These are phyloP conservation scores for Oppia nitens DNA, from an alignment of 1,140 invertebrate species.

Conservation along the genomic window DNA sequence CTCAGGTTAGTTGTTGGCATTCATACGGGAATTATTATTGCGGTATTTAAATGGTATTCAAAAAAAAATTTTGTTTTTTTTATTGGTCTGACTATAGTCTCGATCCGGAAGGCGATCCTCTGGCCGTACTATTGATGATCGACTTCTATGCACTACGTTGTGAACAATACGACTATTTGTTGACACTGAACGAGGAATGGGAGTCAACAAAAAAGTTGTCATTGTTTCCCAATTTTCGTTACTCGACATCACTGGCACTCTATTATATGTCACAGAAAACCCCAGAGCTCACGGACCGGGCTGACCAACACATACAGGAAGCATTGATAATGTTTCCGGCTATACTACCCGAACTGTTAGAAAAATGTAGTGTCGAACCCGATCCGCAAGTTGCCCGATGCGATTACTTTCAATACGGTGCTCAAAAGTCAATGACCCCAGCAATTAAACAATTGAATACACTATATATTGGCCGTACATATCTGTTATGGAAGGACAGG, in stretches of 20 bases:
- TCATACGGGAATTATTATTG: slow-evolving; percentile 22
- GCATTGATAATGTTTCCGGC: slow-evolving; percentile 69
- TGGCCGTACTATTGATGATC: slow-evolving; percentile 58
- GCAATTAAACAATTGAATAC: slow-evolving; percentile 39
- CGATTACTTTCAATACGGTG: slow-evolving; percentile 7
- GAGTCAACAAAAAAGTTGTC: slow-evolving; percentile 47
- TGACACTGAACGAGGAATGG: slow-evolving; percentile 46
- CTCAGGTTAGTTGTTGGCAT: slow-evolving; percentile 25
- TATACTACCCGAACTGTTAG: slow-evolving; percentile 48
- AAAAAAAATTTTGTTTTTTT: slow-evolving; percentile 15
- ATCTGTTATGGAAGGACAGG: slow-evolving; percentile 58
- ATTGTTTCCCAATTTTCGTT: slow-evolving; percentile 73
- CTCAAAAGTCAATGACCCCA: slow-evolving; percentile 36
- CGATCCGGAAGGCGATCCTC: slow-evolving; percentile 65
- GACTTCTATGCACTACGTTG: slow-evolving; percentile 71
- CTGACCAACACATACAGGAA: slow-evolving; percentile 48
- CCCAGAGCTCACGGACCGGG: slow-evolving; percentile 26
- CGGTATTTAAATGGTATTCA: slow-evolving; percentile 4
- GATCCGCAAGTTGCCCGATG: slow-evolving; percentile 39
- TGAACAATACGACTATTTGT: slow-evolving; percentile 62
- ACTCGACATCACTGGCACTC: slow-evolving; percentile 59
- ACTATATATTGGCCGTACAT: slow-evolving; percentile 52
- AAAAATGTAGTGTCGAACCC: slow-evolving; percentile 54
- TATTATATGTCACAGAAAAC: slow-evolving; percentile 28
- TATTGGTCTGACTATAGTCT: slow-evolving; percentile 36